Conservation (phyloP, 2,888 invertebrate genomes). For the Lasioglossum marginatum region DNA sequence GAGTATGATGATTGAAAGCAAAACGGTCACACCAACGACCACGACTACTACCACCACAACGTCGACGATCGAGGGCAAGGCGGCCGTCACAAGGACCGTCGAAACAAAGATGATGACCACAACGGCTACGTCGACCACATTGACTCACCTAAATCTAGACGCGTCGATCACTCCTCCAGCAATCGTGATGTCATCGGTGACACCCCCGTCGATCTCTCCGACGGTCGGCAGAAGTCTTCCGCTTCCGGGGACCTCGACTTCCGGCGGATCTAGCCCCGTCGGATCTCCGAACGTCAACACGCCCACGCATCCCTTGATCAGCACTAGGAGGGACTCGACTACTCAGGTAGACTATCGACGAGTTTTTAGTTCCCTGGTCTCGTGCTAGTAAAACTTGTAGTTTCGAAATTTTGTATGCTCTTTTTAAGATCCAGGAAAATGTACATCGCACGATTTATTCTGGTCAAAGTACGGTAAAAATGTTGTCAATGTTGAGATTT, state of each 20-base stretch:
- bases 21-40: slow-evolving; percentile 84
- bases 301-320: slow-evolving; percentile 85
- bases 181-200: slow-evolving; percentile 93
- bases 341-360: slow-evolving; percentile 89
- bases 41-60: slow-evolving; percentile 84
- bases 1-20: slow-evolving; percentile 63
- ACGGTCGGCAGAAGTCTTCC: slow-evolving; percentile 85
- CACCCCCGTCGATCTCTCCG: slow-evolving; percentile 93
- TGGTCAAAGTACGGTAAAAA: background rate
- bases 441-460: background rate
- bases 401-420: background rate
- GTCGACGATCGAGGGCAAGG: slow-evolving; percentile 57
- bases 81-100: slow-evolving; percentile 70
- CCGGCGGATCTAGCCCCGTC: slow-evolving; percentile 84
- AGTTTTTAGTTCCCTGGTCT: background rate
- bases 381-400: background rate
- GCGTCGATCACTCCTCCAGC: slow-evolving; percentile 87
- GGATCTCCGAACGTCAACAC: slow-evolving; percentile 84
- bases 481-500: background rate
- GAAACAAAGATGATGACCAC: slow-evolving; percentile 75
- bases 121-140: slow-evolving; percentile 84
- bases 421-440: background rate
- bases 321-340: slow-evolving; percentile 91
- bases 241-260: slow-evolving; percentile 85
- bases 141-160: slow-evolving; percentile 72